Conservation (phyloP, 2,113 vertebrate species). For the Sorex fumeus region DNA sequence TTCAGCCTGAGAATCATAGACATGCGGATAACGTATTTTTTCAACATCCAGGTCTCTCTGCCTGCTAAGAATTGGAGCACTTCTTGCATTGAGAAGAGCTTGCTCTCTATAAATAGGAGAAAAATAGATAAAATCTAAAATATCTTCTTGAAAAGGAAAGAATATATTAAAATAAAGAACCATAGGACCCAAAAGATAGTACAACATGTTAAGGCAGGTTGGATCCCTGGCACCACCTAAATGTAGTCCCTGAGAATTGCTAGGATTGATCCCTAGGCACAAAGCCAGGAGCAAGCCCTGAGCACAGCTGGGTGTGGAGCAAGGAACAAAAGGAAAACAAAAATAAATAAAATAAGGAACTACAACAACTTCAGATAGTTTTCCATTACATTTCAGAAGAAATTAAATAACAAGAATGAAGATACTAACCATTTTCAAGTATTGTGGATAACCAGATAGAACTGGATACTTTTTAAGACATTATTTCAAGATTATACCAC, state of each 20-base stretch:
- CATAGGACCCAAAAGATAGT: background rate
- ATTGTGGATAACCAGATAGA: constrained; percentile 34
- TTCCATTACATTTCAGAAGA: constrained; percentile 40
- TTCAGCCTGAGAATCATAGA: constrained; percentile 96
- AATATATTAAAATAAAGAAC: constrained; percentile 8
- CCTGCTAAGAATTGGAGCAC: constrained; percentile 90
- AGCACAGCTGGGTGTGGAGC: too few species aligned
- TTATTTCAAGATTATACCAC: constrained; percentile 55
- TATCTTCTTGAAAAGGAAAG: constrained; percentile 64
- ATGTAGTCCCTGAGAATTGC: too few species aligned
- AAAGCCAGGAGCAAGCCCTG: too few species aligned
- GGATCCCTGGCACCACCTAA: too few species aligned
- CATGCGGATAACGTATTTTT: constrained; percentile 94
- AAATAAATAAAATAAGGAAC: too few species aligned
- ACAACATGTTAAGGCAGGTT: too few species aligned
- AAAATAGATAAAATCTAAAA: constrained; percentile 42
- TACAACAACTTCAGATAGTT: background rate
- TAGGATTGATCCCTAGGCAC: too few species aligned
- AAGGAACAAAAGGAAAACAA: too few species aligned
- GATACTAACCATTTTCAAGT: constrained; percentile 40
- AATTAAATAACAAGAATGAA: constrained; percentile 38
- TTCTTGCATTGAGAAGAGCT: constrained; percentile 93
- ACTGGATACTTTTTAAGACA: constrained; percentile 53
- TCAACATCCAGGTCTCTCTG: constrained; percentile 91
- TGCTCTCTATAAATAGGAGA: constrained; percentile 92